Evolutionary conservation across 2,113 vertebrate species (phyloP).

Genomic region (Halcyon malimbica): DNA sequence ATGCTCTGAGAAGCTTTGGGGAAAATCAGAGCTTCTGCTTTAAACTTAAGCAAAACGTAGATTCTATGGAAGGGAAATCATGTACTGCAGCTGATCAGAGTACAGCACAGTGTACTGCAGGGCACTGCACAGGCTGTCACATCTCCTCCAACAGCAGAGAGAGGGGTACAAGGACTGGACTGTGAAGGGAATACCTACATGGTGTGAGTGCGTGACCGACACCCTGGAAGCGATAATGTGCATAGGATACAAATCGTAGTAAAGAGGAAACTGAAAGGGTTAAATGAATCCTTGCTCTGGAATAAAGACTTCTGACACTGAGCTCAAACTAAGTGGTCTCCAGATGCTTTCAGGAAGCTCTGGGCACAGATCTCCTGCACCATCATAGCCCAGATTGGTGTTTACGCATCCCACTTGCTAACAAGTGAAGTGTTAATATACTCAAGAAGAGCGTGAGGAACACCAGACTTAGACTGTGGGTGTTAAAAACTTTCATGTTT

Average conservation of each 20-base stretch:
- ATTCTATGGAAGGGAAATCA: not conserved
- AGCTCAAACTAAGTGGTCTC: not conserved
- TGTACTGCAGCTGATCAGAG: not conserved
- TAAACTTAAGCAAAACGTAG: not conserved
- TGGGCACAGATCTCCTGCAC: not conserved
- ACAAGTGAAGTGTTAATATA: not conserved
- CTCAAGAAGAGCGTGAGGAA: not conserved
- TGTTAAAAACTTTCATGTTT: not conserved
- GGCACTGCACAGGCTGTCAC: not conserved
- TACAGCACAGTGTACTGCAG: too few relatives aligned
- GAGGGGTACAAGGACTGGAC: not conserved
- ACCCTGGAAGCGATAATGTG: not conserved
- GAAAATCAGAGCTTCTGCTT: not conserved
- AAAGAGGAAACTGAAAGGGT: not conserved
- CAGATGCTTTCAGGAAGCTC: not conserved
- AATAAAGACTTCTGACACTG: not conserved
- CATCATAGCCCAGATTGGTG: not conserved
- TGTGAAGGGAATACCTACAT: not conserved
- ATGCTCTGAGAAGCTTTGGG: not conserved
- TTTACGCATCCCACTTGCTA: not conserved
- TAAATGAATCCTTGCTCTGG: not conserved
- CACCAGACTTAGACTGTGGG: not conserved
- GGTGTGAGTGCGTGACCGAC: accelerated
- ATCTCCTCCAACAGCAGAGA: not conserved
- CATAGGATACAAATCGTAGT: not conserved